Evolutionary conservation across 2,113 vertebrate species (phyloP), one percentile per base, ranked within the genome.

Genomic region (Zonotrichia leucophrys): DNA sequence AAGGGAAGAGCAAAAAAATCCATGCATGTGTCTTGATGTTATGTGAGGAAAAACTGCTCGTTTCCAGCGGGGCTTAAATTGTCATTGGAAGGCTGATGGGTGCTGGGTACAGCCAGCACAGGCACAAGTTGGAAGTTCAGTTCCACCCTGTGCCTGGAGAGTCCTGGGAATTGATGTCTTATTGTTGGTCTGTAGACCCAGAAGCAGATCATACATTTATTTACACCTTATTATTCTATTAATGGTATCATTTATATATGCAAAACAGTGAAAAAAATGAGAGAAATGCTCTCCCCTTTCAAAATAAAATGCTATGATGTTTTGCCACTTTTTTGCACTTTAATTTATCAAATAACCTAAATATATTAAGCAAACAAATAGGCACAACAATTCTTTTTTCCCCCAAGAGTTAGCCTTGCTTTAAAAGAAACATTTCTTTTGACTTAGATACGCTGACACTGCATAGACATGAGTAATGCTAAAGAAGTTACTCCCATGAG

Each of bases 311-410:
- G 30, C 37, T 79, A 10, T 39, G 31, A 82, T 19, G 12, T 30
- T 76, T 62, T 59, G 31, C 10, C 60, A 64, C 9, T 44, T 84
- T 22, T n/a, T 3, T 60, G 52, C 37, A 41, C 18, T 33, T 21
- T 78, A 14, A 33, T 59, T 25, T 67, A 50, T 79, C n/a, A 47
- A 49, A 50, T 66, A 68, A 69, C 25, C 13, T 52, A 47, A 46
- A n/a, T 30, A 20, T 70, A 83, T 73, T 77, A 59, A 62, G 15
- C 19, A 69, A 27, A 16, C 8, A 59, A 69, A 35, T 35, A 59
- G 9, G 22, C 3, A 23, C 58, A 92, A 9, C 8, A 50, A 33
- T n/a, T 49, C 3, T 21, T 25, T 31, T 24, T 1, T 0, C 1
- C 3, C 12, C 31, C 0, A 3, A 67, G 20, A 81, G 5, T 78